Percentiles rank a stretch among this genome's conserved stretches.
Conservation (phyloP, 1,140 invertebrate species). For the Nomia melanderi region DNA sequence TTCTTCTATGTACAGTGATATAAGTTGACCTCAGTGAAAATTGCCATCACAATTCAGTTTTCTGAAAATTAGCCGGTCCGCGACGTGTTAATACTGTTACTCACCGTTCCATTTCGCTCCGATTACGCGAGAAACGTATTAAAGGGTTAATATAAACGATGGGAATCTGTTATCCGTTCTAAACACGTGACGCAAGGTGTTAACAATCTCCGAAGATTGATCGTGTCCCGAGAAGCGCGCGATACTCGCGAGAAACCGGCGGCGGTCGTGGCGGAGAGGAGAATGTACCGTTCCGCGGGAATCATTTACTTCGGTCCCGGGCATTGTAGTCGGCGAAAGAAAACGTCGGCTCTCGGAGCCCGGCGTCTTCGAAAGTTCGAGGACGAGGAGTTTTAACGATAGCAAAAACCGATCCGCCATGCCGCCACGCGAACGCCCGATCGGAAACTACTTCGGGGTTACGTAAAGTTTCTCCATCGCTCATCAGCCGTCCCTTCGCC, state of each 20-base stretch:
- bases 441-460: conserved; percentile 62
- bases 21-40: no score
- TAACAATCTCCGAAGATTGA: background rate
- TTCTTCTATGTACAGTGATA: no score
- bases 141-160: no score
- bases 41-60: no score
- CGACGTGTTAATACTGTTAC: no score
- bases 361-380: conserved; percentile 5
- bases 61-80: no score
- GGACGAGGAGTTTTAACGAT: conserved; percentile 34
- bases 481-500: conserved; percentile 49
- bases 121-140: no score
- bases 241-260: background rate
- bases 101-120: no score
- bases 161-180: no score
- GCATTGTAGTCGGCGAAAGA: conserved; percentile 9
- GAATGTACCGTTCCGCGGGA: background rate
- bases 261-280: background rate
- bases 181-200: background rate
- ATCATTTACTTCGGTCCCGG: conserved; percentile 4
- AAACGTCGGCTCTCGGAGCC: background rate
- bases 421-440: conserved; percentile 37
- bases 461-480: conserved; percentile 57
- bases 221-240: background rate
- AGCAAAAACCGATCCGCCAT: conserved; percentile 6